These are phyloP conservation scores for Hirtodrosophila confusa DNA, from an alignment of 2,888 invertebrate species.

Conservation along the genomic window DNA sequence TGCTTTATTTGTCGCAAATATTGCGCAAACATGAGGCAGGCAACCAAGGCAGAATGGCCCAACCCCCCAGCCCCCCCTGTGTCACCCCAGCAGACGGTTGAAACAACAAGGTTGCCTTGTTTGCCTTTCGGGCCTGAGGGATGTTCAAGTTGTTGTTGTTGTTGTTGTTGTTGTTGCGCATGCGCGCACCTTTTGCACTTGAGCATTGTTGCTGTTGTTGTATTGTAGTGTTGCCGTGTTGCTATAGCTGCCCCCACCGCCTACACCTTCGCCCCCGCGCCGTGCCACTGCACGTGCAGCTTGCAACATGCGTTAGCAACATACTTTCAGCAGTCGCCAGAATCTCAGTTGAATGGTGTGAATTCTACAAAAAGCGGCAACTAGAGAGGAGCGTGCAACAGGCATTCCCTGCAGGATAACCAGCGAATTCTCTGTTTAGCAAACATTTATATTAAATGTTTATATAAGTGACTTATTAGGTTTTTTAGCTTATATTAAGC, in stretches of 20 bases:
- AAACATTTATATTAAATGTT: too few species aligned
- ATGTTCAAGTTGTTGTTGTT: conserved; percentile 41
- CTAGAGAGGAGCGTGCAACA: conserved; percentile 26
- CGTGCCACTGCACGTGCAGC: conserved; percentile 24
- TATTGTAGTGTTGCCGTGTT: conserved; percentile 35
- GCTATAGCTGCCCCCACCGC: conserved; percentile 2
- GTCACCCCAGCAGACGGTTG: background rate
- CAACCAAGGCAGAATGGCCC: conserved; percentile 24
- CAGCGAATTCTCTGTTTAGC: background rate
- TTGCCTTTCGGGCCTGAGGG: conserved; percentile 45
- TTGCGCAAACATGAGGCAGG: conserved; percentile 68
- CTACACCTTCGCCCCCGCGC: background rate
- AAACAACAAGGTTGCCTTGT: conserved; percentile 52
- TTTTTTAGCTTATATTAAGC: too few species aligned
- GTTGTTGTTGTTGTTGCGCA: conserved; percentile 56
- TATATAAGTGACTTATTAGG: too few species aligned
- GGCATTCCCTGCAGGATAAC: background rate
- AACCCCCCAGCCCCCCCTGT: background rate
- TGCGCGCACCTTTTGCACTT: conserved; percentile 73
- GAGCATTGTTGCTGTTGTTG: conserved; percentile 48
- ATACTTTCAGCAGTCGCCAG: conserved; percentile 53
- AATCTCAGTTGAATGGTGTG: conserved; percentile 41
- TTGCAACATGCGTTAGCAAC: conserved; percentile 68
- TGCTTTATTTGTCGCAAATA: conserved; percentile 80
- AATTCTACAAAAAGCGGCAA: conserved; percentile 20